These are phyloP conservation scores for Acipenser oxyrinchus DNA, from an alignment of 2,797 vertebrate species.

Conservation along the genomic window DNA sequence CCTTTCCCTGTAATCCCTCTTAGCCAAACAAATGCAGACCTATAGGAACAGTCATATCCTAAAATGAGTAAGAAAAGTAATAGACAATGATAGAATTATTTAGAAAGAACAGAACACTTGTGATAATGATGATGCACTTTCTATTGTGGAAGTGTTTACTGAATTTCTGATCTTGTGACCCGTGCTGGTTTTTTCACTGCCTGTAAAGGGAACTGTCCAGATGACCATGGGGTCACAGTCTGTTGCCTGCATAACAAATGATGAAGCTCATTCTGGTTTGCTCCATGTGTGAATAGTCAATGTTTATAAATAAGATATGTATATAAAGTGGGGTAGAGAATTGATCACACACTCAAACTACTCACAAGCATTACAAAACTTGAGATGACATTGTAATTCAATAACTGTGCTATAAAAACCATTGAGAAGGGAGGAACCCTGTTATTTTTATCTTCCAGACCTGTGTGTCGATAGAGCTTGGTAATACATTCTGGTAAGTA, in stretches of 20 bases:
- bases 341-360: not conserved
- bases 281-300: not conserved
- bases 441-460: not conserved
- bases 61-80: not conserved
- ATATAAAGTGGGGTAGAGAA: not conserved
- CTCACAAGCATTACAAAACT: not conserved
- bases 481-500: conserved; percentile 1
- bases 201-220: not conserved
- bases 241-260: not conserved
- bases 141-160: not conserved
- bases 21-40: no score
- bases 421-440: not conserved
- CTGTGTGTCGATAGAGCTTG: not conserved
- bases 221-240: not conserved
- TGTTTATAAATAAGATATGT: not conserved
- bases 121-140: not conserved
- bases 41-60: no score
- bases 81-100: not conserved
- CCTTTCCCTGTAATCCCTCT: no score
- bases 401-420: not conserved
- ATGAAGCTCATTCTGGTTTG: not conserved
- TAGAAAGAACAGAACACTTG: not conserved
- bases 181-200: not conserved
- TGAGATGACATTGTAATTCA: not conserved
- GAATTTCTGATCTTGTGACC: not conserved